Conservation (phyloP, 2,888 invertebrate genomes). For the Chouioia cunea region DNA sequence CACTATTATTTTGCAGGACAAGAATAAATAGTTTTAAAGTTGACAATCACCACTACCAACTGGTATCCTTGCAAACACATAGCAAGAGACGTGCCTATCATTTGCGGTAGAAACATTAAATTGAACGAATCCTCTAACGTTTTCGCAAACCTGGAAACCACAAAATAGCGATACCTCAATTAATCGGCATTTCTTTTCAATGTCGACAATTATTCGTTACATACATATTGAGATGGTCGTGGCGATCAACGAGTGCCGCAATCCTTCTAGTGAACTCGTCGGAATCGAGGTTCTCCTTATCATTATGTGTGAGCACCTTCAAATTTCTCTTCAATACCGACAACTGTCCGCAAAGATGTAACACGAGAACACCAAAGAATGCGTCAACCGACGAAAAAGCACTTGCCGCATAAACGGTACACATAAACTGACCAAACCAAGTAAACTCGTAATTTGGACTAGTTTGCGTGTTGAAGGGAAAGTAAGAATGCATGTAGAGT, state of each 20-base stretch:
- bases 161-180: neutral
- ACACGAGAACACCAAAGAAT: conserved; percentile 52
- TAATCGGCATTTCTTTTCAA: too few relatives aligned
- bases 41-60: conserved; percentile 19
- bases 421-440: neutral
- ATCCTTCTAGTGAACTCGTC: neutral
- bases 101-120: conserved; percentile 25
- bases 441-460: conserved; percentile 51
- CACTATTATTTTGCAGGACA: too few relatives aligned
- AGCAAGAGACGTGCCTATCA: conserved; percentile 10
- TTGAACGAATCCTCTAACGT: conserved; percentile 35
- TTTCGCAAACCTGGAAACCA: conserved; percentile 3
- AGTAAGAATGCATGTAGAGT: conserved; percentile 41
- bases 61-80: conserved; percentile 43
- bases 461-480: conserved; percentile 42
- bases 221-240: conserved; percentile 29
- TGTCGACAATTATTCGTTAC: neutral
- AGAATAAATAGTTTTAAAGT: too few relatives aligned
- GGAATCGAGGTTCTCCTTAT: neutral
- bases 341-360: conserved; percentile 58
- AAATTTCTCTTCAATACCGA: conserved; percentile 8
- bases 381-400: conserved; percentile 50
- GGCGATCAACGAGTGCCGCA: conserved; percentile 1
- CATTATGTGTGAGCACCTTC: neutral
- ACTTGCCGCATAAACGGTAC: neutral